Base-by-base conservation (phyloP, 2,113 vertebrate genomes). In the Toxotes chatareus region DNA sequence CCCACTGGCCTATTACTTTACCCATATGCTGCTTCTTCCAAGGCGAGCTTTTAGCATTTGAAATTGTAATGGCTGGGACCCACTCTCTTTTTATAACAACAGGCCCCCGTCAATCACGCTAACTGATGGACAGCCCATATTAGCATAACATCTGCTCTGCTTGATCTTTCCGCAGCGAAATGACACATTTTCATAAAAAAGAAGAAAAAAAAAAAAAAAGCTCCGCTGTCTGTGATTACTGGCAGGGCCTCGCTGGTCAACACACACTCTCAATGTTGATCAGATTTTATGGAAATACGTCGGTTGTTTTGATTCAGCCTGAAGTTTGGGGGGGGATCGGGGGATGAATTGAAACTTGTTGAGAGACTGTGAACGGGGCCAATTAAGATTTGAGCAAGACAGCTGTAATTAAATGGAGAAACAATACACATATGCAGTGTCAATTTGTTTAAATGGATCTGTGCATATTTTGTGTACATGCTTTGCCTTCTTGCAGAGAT, bases 121-220 rank as follows among this genome's bases (percentile, higher is more conserved):
- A 69, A 57, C 77, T 86, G 87, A 92, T 46, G 64, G 86, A 73
- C 68, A 38, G 78, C 9, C 12, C 0, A 23, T 56, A 91, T 92
- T 88, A 91, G 61, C 90, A 92, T 90, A 91, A 92, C 92, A 91
- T 88, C 92, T 93, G 92, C 83, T 89, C 84, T 59, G 77, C 82
- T 83, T 87, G 71, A 85, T 88, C 47, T 74, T 80, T 76, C 55
- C 23, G 31, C 5, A 0, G 71, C n/a, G 1, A 79, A 66, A 67
- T 83, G 68, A 86, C 80, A 83, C 55, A 68, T 82, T 84, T 66
- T 72, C 38, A 82, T 55, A 69, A 68, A 74, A 27, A 27, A 27
- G 27, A 27, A 27, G 27, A 27, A 27, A 1, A 27, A 27, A 27
- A 27, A 27, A 27, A 27, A 27, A 27, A 27, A 84, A 81, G 79